Evolutionary conservation across 2,113 vertebrate species (phyloP), one percentile per base, ranked within the genome.

Genomic region (Dipodomys ordii): DNA sequence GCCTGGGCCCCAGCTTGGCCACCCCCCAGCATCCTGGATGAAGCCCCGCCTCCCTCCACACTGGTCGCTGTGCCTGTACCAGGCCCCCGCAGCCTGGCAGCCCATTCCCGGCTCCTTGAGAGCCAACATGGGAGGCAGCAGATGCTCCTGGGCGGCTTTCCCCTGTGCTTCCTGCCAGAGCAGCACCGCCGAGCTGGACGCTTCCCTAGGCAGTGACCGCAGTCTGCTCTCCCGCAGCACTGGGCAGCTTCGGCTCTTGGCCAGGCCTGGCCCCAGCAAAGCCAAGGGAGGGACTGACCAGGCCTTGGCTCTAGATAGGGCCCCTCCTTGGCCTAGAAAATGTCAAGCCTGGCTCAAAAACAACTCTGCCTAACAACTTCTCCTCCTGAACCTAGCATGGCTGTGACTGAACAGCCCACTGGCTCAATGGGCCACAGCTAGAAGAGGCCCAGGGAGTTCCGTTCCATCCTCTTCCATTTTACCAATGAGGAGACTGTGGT

Each of bases 41-140:
- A 28, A 71, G 3, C 7, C 19, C 7, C 2, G 46, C 27, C 23
- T 16, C 76, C 49, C 77, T 1, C 72, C 15, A 13, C 53, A 16
- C 53, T 57, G 53, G 49, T 13, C 49, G 9, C 8, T 13, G 49
- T 53, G 49, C 49, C 49, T 53, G 49, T 44, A n/a, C 12, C 7
- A 39, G 39, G 89, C 94, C 95, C 88, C 95, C 92, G 18, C 83
- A 69, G 77, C 88, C 92, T 94, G 96, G 95, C 95, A 94, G 88
- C 83, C 69, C n/a, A 23, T 39, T 88, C 68, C 69, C 25, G 85
- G 86, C 92, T 94, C 80, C 67, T 84, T 25, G 0, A 7, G 35
- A 92, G 95, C 94, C 94, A 94, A 90, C 91, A 87, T 3, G 60
- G 90, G 86, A 96, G 92, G 90, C 88, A 87, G 67, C 93, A 97